Evolutionary conservation across 2,113 vertebrate species (phyloP), one percentile per base, ranked within the genome.

Genomic region (Megaptera novaeangliae): DNA sequence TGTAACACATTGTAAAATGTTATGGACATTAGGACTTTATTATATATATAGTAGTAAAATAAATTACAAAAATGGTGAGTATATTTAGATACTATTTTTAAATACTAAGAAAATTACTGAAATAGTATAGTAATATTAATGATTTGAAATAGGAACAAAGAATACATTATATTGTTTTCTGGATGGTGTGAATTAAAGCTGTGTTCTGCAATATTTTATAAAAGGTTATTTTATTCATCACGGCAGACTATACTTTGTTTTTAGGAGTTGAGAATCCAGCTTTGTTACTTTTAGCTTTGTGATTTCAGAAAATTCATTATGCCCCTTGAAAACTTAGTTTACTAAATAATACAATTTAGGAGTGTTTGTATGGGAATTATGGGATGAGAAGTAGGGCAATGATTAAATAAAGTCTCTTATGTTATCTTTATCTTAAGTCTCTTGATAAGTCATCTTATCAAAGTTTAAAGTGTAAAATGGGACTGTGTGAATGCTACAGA

Each of bases 1-100:
- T 96, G 4, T 84, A 97, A 83, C 36, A 95, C 64, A 66, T 84
- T 98, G 52, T 97, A 96, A 95, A 97, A 92, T 97, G n/a, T 82
- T 97, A 91, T 74, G 49, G 91, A 94, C 96, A 91, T 95, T 86
- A 89, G 63, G 77, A 85, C 44, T 95, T 95, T 74, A 86, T 78
- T 92, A 46, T 46, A 74, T 66, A 74, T 87, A 46, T 5, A 69
- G 13, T 75, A 86, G 25, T 93, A 92, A 93, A 87, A 49, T 77
- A 69, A 88, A 82, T 68, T 83, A 71, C 3, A 55, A 78, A 96
- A 82, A 75, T 71, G 71, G 10, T 64, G 63, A 88, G 27, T 88
- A 2, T 90, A 78, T 83, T 93, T 96, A 77, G 66, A 13, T 96
- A 69, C 11, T 86, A 17, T 75, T 88, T 83, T 96, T 86, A 94